Evolutionary conservation across 2,888 invertebrate genomes (phyloP), one percentile per base, ranked within the genome.

Genomic region (Acleris sparsana): DNA sequence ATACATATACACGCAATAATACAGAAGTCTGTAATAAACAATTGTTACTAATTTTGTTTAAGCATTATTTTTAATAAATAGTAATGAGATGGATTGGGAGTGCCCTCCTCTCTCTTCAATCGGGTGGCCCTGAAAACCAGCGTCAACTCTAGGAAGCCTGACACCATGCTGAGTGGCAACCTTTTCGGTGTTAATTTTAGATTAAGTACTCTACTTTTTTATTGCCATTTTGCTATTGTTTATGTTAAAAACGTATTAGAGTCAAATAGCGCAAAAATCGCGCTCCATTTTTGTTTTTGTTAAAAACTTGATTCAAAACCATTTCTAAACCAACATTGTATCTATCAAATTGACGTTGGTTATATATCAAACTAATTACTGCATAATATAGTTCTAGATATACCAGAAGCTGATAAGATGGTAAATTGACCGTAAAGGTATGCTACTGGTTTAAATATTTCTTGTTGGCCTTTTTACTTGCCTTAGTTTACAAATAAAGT

Each of bases 401-500:
- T 55, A 22, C 3, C 25, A 46, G 44, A 2, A 33, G 11, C n/a
- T 52, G 52, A 64, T 53, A 64, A 59, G 44, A 33, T 3, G 18
- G n/a, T 39, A 51, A 64, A 64, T 64, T 43, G 48, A 49, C 18
- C 46, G 58, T 48, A 63, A 63, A 63, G 20, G 43, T 55, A 63
- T 49, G 70, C 61, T 68, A 64, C 59, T 62, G 62, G 56, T 56
- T 56, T 39, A 39, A n/a, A 13, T 39, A 39, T 18, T 43, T 46
- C 46, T 43, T 22, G 20, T 13, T 17, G 7, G 11, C 20, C 20
- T 43, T 55, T 55, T 43, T 13, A 18, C 29, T 53, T 20, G 39
- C 13, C 18, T 17, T 7, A 18, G 18, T 11, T 53, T 13, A 18
- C 33, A 25, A 29, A 16, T 13, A 13, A 25, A n/a, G 25, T 6